phyloP scores from a whole-genome alignment of 2,888 invertebrate genomes.

The Cordylochernes scorpioides region DNA sequence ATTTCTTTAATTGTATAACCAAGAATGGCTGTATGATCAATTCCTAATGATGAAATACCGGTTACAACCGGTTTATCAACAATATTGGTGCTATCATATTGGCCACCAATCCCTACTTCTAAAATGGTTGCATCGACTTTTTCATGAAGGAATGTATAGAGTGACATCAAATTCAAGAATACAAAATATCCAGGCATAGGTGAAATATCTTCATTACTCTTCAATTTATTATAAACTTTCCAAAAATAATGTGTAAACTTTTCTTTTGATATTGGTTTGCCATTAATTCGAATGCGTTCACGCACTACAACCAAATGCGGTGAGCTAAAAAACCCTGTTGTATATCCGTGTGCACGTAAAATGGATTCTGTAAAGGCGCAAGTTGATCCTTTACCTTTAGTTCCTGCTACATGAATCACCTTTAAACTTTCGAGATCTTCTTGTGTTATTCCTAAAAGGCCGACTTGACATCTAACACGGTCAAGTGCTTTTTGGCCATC shows the following conservation, averaged over 20 bases:
- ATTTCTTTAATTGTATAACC: constrained; percentile 61
- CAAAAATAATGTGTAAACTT: constrained; percentile 56
- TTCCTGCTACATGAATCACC: constrained; percentile 81
- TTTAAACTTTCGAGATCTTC: too few species aligned
- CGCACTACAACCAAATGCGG: constrained; percentile 75
- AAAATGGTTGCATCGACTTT: constrained; percentile 65
- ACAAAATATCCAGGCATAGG: constrained; percentile 83
- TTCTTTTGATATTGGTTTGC: constrained; percentile 40
- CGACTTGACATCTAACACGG: too few species aligned
- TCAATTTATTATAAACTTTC: constrained; percentile 34
- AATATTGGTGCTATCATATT: constrained; percentile 76
- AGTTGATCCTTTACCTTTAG: constrained; percentile 86
- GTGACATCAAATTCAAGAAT: constrained; percentile 75
- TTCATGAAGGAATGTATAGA: constrained; percentile 53
- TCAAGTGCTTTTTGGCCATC: too few species aligned
- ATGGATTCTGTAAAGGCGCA: constrained; percentile 77
- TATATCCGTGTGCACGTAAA: constrained; percentile 48
- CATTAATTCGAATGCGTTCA: constrained; percentile 70
- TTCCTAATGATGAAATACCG: constrained; percentile 64
- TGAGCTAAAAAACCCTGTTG: constrained; percentile 69
- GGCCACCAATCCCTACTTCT: constrained; percentile 92
- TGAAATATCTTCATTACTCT: constrained; percentile 13
- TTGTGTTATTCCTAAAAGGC: too few species aligned
- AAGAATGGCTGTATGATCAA: constrained; percentile 61
- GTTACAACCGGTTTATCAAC: constrained; percentile 49